phyloP scores from a whole-genome alignment of 2,113 vertebrate species.

The Pangasianodon gigas region DNA sequence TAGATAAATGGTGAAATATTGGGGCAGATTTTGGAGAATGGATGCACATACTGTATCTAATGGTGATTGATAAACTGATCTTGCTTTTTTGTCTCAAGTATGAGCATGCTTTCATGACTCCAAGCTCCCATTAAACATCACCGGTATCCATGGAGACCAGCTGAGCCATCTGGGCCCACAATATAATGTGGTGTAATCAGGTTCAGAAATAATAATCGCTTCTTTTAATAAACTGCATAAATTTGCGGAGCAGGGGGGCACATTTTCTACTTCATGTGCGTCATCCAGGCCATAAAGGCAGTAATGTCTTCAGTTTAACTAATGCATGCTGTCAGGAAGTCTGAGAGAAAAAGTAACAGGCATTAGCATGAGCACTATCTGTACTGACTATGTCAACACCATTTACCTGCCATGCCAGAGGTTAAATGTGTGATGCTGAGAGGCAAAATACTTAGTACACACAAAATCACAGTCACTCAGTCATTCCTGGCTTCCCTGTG shows the following conservation, averaged over 20 bases:
- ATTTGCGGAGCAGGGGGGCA: background rate
- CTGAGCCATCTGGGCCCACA: slow-evolving; percentile 53
- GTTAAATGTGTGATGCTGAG: background rate
- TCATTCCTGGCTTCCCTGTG: background rate
- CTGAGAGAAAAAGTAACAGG: background rate
- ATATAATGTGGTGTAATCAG: slow-evolving; percentile 44
- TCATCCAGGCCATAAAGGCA: slow-evolving; percentile 1
- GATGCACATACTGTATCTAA: background rate
- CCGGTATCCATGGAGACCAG: slow-evolving; percentile 58
- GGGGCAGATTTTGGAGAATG: background rate
- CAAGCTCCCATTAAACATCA: slow-evolving; percentile 40
- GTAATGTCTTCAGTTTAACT: slow-evolving; percentile 27
- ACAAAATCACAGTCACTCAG: background rate
- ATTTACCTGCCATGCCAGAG: background rate
- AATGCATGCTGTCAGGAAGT: slow-evolving; percentile 19
- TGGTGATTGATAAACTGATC: background rate
- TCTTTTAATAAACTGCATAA: slow-evolving; percentile 55
- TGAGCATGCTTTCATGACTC: slow-evolving; percentile 42
- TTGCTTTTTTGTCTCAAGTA: background rate
- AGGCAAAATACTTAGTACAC: background rate
- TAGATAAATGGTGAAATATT: background rate
- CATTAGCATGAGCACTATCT: slow-evolving; percentile 16
- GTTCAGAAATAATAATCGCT: slow-evolving; percentile 49
- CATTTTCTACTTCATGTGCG: background rate
- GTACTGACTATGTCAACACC: slow-evolving; percentile 3